Evolutionary conservation across 1,140 invertebrate genomes (phyloP).

Genomic region (Conus betulinus): DNA sequence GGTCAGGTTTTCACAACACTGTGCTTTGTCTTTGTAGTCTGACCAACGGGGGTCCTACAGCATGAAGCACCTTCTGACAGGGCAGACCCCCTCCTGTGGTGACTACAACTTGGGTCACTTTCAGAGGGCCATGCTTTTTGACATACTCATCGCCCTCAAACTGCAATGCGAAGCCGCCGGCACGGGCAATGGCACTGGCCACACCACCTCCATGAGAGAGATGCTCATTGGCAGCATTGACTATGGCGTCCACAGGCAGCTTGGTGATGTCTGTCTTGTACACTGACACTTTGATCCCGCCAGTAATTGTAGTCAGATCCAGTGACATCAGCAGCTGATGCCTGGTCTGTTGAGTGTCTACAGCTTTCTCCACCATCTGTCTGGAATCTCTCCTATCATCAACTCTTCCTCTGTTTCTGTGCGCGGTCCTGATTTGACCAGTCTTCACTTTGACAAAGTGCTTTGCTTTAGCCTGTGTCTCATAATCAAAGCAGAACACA

Average conservation of each 20-base stretch:
- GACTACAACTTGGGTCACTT: conserved; percentile 45
- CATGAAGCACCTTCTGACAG: conserved; percentile 56
- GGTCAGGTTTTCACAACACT: conserved; percentile 48
- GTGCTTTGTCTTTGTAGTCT: conserved; percentile 32
- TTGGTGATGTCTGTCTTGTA: conserved; percentile 86
- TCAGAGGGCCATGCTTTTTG: conserved; percentile 40
- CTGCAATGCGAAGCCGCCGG: conserved; percentile 48
- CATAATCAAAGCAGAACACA: conserved; percentile 24
- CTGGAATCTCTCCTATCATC: background rate
- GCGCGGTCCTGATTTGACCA: background rate
- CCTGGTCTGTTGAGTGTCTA: background rate
- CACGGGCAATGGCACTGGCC: conserved; percentile 85
- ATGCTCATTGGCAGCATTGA: conserved; percentile 90
- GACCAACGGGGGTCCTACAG: conserved; percentile 58
- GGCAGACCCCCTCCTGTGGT: conserved; percentile 54
- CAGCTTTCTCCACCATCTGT: no score
- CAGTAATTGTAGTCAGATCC: background rate
- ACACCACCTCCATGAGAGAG: conserved; percentile 88
- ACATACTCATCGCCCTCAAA: conserved; percentile 52
- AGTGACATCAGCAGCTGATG: background rate
- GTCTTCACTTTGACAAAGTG: conserved; percentile 7
- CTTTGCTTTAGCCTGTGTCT: conserved; percentile 11
- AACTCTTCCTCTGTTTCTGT: background rate
- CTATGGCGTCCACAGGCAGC: conserved; percentile 90
- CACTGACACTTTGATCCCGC: conserved; percentile 46